Evolutionary conservation across 2,888 invertebrate genomes (phyloP).

Genomic region (Carabus problematicus): DNA sequence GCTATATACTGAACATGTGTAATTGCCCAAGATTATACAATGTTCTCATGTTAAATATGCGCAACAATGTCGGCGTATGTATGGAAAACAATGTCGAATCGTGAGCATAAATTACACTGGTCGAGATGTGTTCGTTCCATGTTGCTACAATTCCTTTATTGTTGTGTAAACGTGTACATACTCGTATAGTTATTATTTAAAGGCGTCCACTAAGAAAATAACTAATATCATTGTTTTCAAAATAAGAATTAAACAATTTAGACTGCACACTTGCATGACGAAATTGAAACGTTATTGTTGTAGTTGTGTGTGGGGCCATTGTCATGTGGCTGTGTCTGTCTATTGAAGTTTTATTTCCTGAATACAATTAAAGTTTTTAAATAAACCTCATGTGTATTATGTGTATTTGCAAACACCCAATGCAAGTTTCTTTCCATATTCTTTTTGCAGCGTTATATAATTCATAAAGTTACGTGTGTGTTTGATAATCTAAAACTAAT

Average conservation of each 20-base stretch:
- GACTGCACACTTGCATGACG: constrained; percentile 6
- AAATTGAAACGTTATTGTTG: constrained; percentile 5
- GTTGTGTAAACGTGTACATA: not conserved
- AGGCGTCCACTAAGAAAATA: not conserved
- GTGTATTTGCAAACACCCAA: too few relatives aligned
- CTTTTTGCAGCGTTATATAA: too few relatives aligned
- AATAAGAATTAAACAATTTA: not conserved
- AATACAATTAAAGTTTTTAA: too few relatives aligned
- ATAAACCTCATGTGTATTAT: too few relatives aligned
- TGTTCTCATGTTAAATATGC: constrained; percentile 17
- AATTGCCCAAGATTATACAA: constrained; percentile 10
- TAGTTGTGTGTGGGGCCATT: too few relatives aligned
- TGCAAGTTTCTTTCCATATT: too few relatives aligned
- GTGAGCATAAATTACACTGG: constrained; percentile 10
- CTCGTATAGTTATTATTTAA: constrained; percentile 7
- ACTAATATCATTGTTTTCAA: constrained; percentile 7
- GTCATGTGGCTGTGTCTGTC: too few relatives aligned
- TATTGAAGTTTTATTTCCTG: too few relatives aligned
- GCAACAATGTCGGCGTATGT: constrained; percentile 16
- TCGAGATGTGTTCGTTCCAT: constrained; percentile 2
- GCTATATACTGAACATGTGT: constrained; percentile 9
- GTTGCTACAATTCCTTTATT: constrained; percentile 4
- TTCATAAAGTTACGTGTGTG: too few relatives aligned
- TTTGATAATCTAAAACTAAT: too few relatives aligned
- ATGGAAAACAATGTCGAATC: constrained; percentile 22